These are phyloP conservation scores for Dasypus novemcinctus DNA, from an alignment of 2,113 vertebrate species.

Conservation along the genomic window DNA sequence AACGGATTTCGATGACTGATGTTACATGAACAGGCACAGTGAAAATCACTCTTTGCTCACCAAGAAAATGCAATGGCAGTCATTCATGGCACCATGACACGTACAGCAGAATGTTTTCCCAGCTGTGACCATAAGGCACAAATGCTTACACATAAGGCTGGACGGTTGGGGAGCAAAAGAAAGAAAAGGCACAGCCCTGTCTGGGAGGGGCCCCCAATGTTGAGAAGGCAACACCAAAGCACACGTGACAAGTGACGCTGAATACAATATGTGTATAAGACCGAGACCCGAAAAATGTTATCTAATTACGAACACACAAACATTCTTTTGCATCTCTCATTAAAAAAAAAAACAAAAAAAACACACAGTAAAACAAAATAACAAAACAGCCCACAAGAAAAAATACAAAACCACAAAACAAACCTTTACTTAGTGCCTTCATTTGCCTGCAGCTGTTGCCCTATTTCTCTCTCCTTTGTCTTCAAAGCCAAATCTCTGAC, in stretches of 20 bases:
- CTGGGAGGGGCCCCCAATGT: not conserved
- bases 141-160: not conserved
- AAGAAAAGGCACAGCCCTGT: not conserved
- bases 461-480: not conserved
- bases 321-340: not conserved
- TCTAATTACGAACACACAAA: not conserved
- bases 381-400: not conserved
- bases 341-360: not conserved
- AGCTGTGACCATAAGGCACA: not conserved
- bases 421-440: not conserved
- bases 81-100: rapidly evolving
- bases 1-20: rapidly evolving
- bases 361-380: not conserved
- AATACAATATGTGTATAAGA: not conserved
- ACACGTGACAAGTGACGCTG: not conserved
- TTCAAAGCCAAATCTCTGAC: not conserved
- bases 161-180: not conserved
- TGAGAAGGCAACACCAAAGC: not conserved
- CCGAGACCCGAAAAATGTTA: rapidly evolving
- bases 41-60: not conserved
- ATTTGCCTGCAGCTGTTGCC: not conserved
- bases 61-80: not conserved
- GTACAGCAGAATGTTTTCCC: not conserved
- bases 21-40: not conserved
- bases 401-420: not conserved